phyloP scores from a whole-genome alignment of 1,140 invertebrate genomes.

The Sminthurinus signatus region DNA sequence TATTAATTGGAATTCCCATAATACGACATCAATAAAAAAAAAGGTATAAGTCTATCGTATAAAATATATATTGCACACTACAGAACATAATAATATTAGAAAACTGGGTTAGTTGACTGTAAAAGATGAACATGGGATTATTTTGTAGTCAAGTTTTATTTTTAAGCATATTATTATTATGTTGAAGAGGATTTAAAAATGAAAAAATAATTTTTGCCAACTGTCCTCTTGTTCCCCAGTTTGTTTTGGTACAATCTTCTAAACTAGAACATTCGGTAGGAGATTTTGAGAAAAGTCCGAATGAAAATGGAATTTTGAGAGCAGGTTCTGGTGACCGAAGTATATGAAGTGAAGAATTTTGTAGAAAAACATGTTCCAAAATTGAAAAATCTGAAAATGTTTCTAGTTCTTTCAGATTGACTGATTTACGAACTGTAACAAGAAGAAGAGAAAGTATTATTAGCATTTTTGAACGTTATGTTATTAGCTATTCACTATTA shows the following conservation, averaged over 20 bases:
- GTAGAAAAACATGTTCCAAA: slow-evolving; percentile 60
- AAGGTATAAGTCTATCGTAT: too few species aligned
- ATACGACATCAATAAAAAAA: too few species aligned
- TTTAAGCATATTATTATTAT: too few species aligned
- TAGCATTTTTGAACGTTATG: too few species aligned
- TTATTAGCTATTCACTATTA: not conserved
- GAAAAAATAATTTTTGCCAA: slow-evolving; percentile 48
- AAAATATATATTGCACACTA: too few species aligned
- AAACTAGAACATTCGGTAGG: slow-evolving; percentile 6
- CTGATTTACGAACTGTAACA: slow-evolving; percentile 53
- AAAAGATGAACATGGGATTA: too few species aligned
- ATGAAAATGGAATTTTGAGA: slow-evolving; percentile 44
- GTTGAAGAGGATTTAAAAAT: too few species aligned
- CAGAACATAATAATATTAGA: too few species aligned
- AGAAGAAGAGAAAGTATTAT: slow-evolving; percentile 2
- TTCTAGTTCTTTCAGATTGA: slow-evolving; percentile 49
- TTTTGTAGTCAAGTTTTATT: too few species aligned
- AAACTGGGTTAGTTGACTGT: too few species aligned
- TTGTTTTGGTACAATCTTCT: slow-evolving; percentile 4
- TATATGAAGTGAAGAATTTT: slow-evolving; percentile 56
- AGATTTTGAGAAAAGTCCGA: too few species aligned
- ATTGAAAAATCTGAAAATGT: slow-evolving; percentile 45
- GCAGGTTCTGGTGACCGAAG: slow-evolving; percentile 65
- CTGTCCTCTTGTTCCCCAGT: slow-evolving; percentile 49
- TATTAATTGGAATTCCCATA: too few species aligned